Base-by-base conservation (phyloP, 2,797 vertebrate species). In the Chromis chromis region DNA sequence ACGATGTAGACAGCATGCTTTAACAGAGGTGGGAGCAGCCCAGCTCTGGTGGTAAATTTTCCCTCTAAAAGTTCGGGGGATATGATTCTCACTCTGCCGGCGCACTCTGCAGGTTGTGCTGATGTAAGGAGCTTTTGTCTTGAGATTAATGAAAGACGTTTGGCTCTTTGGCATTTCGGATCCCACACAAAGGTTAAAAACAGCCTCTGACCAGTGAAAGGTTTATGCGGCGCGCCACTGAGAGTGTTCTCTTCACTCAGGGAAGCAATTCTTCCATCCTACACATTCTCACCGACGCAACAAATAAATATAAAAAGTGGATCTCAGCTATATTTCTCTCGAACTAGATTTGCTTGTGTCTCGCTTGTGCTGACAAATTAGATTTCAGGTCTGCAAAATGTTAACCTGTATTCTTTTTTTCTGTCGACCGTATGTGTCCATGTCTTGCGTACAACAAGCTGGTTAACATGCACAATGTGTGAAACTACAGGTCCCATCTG, bases 131-230 rank as follows among this genome's bases (percentile, higher is more conserved):
- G 85, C 87, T 92, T 93, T 89, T 84, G 87, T 89, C 87, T 81
- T 49, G 82, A 89, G 93, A 94, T 94, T 93, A 94, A 94, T 94
- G 89, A 93, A 86, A 89, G 84, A 88, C 76, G 78, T 91, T 92
- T 78, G 86, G 86, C 83, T 86, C 50, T 67, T 83, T 91, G 91
- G 88, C 90, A 81, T 89, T 88, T 89, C 50, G 65, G 87, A 93
- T 90, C 85, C 89, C 85, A 86, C 87, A 82, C 85, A 84, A 84
- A 93, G 89, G 89, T 91, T 91, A 87, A 90, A 90, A 93, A 88
- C 81, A 83, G 88, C 86, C 85, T 81, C 82, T 70, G 84, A 91
- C 88, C 83, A 85, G 86, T 64, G 73, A 79, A 83, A 90, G 89
- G 79, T 89, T 87, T 86, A 87, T 85, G 86, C 21, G 58, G 68